These are phyloP conservation scores for Andrena cerasifolii DNA, from an alignment of 1,140 invertebrate species.

Conservation along the genomic window DNA sequence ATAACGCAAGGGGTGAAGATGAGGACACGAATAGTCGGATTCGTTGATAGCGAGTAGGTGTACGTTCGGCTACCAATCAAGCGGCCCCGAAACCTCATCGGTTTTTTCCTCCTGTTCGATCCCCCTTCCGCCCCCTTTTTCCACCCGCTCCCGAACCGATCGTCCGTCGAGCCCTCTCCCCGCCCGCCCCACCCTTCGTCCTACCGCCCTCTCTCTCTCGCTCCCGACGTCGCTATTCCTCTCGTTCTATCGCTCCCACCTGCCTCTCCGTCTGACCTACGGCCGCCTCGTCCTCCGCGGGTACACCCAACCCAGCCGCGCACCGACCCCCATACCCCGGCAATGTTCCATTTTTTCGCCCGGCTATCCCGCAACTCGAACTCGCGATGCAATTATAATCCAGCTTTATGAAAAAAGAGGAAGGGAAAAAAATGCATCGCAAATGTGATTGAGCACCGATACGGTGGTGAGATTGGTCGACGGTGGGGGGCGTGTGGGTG, in stretches of 20 bases:
- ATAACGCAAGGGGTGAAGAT: conserved; percentile 67
- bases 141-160: conserved; percentile 57
- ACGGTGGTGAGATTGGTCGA: conserved; percentile 77
- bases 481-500: conserved; percentile 61
- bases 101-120: conserved; percentile 76
- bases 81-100: conserved; percentile 81
- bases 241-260: conserved; percentile 35
- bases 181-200: background rate
- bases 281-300: conserved; percentile 32
- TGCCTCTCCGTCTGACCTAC: conserved; percentile 31
- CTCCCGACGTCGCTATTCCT: conserved; percentile 44
- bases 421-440: conserved; percentile 80
- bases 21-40: conserved; percentile 71
- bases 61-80: conserved; percentile 82
- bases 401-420: conserved; percentile 81
- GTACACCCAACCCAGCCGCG: conserved; percentile 57
- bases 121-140: conserved; percentile 53
- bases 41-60: conserved; percentile 79
- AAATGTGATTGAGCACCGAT: conserved; percentile 83
- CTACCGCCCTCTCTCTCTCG: conserved; percentile 1
- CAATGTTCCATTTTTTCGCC: conserved; percentile 78
- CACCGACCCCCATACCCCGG: conserved; percentile 58
- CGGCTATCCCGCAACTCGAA: conserved; percentile 75
- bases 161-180: conserved; percentile 43
- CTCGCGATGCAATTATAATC: conserved; percentile 83